Evolutionary conservation across 1,140 invertebrate genomes (phyloP).

Genomic region (Diorhabda sublineata): DNA sequence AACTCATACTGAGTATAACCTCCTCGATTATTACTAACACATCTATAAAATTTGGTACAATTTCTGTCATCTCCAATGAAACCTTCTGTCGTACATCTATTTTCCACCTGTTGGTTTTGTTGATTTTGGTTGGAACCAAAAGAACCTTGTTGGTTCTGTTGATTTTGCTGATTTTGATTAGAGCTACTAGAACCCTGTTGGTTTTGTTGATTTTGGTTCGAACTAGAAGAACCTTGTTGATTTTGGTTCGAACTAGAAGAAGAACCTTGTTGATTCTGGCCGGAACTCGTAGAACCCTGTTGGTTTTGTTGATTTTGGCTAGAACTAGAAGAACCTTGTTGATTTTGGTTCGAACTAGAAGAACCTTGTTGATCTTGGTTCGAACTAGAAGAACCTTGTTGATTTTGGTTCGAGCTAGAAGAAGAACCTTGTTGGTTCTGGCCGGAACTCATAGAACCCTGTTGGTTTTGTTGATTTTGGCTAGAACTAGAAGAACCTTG

Average conservation of each 20-base stretch:
- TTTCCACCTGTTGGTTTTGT: slow-evolving; percentile 19
- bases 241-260: slow-evolving; percentile 24
- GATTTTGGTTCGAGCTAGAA: slow-evolving; percentile 1
- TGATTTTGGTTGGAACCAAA: slow-evolving; percentile 14
- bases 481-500: slow-evolving; percentile 5
- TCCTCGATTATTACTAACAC: slow-evolving; percentile 54
- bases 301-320: slow-evolving; percentile 21
- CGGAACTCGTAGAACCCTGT: slow-evolving; percentile 17
- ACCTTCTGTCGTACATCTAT: slow-evolving; percentile 55
- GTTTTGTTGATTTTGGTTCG: slow-evolving; percentile 9
- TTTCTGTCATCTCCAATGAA: slow-evolving; percentile 51
- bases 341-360: slow-evolving; percentile 15
- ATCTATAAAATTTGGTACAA: slow-evolving; percentile 67
- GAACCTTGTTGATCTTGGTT: slow-evolving; percentile 14
- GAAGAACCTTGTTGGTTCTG: slow-evolving; percentile 22
- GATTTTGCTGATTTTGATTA: slow-evolving; percentile 16
- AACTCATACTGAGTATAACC: slow-evolving; percentile 57
- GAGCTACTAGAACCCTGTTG: slow-evolving; percentile 5
- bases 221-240: slow-evolving; percentile 16
- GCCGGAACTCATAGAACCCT: neutral
- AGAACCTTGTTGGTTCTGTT: slow-evolving; percentile 12
- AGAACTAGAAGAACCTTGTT: slow-evolving; percentile 21
- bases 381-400: slow-evolving; percentile 8
- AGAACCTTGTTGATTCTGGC: slow-evolving; percentile 6
- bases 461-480: slow-evolving; percentile 5